phyloP scores from a whole-genome alignment of 2,797 vertebrate species.

The Otolemur crassicaudatus region DNA sequence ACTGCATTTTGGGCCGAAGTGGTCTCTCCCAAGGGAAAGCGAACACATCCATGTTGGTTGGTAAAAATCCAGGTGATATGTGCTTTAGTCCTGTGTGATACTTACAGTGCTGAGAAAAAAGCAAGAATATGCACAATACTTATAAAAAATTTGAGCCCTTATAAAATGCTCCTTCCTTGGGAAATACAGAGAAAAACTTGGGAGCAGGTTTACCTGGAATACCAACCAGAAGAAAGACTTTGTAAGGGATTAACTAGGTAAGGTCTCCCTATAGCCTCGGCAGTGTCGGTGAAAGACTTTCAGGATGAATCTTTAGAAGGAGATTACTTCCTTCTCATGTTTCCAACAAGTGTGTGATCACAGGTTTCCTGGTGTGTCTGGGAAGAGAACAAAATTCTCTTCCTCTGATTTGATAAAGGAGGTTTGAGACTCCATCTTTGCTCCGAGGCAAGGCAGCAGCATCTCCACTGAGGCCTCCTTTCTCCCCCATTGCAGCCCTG shows the following conservation, averaged over 20 bases:
- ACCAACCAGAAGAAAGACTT: neutral
- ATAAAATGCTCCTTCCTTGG: neutral
- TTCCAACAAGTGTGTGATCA: neutral
- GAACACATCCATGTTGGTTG: too few relatives aligned
- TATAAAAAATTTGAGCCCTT: neutral
- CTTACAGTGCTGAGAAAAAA: neutral
- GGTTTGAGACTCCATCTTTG: neutral
- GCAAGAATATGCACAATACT: neutral
- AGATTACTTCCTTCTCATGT: neutral
- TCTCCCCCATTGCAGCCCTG: neutral
- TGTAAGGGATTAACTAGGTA: too few relatives aligned
- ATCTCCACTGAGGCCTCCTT: neutral
- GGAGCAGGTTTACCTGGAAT: neutral
- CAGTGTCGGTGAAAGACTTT: neutral
- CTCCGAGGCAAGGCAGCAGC: neutral
- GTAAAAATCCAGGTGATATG: neutral
- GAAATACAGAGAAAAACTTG: neutral
- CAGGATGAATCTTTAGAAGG: neutral
- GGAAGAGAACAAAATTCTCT: neutral
- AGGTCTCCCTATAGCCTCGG: neutral
- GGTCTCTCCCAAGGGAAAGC: neutral
- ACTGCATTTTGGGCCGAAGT: neutral
- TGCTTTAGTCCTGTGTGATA: neutral
- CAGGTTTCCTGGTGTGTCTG: neutral
- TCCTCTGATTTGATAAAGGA: neutral